phyloP scores from a whole-genome alignment of 2,113 vertebrate species.

The Mandrillus leucophaeus region DNA sequence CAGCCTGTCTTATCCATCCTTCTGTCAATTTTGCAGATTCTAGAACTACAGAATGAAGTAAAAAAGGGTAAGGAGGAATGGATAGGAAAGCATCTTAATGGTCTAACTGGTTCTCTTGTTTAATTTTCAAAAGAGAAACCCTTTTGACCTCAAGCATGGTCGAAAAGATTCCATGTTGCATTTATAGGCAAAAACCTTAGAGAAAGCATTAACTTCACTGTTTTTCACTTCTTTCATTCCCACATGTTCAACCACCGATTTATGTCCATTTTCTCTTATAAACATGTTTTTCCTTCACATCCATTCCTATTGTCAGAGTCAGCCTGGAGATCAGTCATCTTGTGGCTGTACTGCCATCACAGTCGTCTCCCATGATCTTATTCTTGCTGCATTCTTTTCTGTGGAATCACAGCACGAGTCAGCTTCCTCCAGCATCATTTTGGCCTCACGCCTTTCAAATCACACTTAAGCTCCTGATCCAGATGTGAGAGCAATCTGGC shows the following conservation, averaged over 20 bases:
- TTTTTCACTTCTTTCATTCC: not conserved
- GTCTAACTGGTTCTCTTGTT: not conserved
- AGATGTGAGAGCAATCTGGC: constrained; percentile 46
- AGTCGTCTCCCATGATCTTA: not conserved
- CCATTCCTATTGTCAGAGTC: not conserved
- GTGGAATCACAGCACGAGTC: constrained; percentile 12
- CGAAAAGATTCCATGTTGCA: not conserved
- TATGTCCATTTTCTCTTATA: not conserved
- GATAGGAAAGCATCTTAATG: not conserved
- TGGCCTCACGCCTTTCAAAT: constrained; percentile 30
- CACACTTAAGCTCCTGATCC: not conserved
- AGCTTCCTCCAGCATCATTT: constrained; percentile 33
- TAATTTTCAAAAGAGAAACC: not conserved
- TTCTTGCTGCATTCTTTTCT: not conserved
- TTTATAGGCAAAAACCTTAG: not conserved
- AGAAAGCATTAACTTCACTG: not conserved
- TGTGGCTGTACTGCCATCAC: not conserved
- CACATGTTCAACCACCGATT: not conserved
- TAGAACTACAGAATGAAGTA: not conserved
- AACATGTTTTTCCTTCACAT: not conserved
- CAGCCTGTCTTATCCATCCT: not conserved
- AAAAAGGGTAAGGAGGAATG: not conserved
- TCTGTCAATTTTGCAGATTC: constrained; percentile 37
- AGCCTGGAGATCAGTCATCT: not conserved
- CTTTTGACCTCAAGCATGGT: not conserved